These are phyloP conservation scores for Erannis defoliaria DNA, from an alignment of 2,888 invertebrate genomes.

Conservation along the genomic window DNA sequence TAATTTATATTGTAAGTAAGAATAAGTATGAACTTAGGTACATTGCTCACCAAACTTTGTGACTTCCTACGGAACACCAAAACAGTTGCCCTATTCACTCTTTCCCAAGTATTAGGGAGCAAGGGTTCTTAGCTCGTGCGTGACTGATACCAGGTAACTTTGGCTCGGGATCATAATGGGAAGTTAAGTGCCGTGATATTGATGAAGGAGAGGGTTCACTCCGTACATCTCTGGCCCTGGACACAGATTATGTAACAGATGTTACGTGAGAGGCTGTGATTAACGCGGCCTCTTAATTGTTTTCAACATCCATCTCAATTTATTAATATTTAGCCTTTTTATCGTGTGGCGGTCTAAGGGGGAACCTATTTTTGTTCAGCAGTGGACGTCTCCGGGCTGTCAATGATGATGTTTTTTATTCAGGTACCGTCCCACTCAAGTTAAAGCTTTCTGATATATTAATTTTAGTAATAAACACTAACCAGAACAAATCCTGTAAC, in stretches of 20 bases:
- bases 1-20: no score
- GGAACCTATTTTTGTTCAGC: no score
- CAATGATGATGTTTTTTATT: background rate
- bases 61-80: slow-evolving; percentile 16
- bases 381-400: no score
- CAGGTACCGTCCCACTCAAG: background rate
- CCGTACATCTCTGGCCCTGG: slow-evolving; percentile 20
- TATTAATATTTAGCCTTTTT: background rate
- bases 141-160: slow-evolving; percentile 67
- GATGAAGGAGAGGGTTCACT: slow-evolving; percentile 52
- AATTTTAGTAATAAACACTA: background rate
- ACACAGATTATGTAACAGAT: slow-evolving; percentile 1
- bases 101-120: slow-evolving; percentile 24
- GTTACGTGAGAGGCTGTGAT: slow-evolving; percentile 20
- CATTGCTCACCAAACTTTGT: no score
- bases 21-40: no score
- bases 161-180: slow-evolving; percentile 59
- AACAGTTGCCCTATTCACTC: background rate
- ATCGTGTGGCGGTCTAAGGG: no score
- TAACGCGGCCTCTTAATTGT: slow-evolving; percentile 37
- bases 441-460: background rate
- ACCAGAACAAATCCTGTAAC: background rate
- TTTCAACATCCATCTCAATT: slow-evolving; percentile 38
- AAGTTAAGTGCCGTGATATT: slow-evolving; percentile 74
- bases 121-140: slow-evolving; percentile 58